phyloP scores from a whole-genome alignment of 1,140 invertebrate species.

The Micrasema longulum region DNA sequence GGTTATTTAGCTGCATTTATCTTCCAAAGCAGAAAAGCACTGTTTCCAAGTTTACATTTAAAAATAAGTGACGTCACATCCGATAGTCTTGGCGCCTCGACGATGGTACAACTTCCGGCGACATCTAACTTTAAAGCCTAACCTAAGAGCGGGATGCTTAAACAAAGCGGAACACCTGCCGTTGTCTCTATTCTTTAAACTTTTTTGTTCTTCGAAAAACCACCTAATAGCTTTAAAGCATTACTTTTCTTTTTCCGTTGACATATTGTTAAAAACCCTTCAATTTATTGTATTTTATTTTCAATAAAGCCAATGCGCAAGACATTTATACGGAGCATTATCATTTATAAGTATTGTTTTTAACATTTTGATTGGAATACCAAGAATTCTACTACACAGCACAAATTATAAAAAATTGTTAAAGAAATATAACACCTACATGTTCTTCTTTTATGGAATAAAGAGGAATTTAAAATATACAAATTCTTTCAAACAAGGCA shows the following conservation, averaged over 20 bases:
- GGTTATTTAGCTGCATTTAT: no score
- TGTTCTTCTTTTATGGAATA: no score
- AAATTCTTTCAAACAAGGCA: no score
- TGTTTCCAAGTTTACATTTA: conserved; percentile 17
- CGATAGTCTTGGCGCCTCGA: conserved; percentile 27
- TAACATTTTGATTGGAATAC: no score
- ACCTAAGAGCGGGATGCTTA: conserved; percentile 38
- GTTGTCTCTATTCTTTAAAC: conserved; percentile 39
- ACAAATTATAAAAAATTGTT: no score
- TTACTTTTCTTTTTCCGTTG: conserved; percentile 16
- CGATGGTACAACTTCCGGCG: conserved; percentile 34
- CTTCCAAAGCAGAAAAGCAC: neutral
- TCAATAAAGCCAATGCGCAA: no score
- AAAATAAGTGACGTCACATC: conserved; percentile 38
- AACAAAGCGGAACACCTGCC: conserved; percentile 42
- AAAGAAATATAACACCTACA: no score
- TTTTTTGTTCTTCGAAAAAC: conserved; percentile 27
- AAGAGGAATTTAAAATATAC: no score
- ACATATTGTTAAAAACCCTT: conserved; percentile 13
- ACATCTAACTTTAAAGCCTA: conserved; percentile 35
- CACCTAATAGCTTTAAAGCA: conserved; percentile 32
- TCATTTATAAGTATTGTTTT: no score
- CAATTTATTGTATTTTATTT: neutral
- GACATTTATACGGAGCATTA: no score
- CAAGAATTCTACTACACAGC: no score